Evolutionary conservation across 92 coral and sea anemone species (phyloP), one percentile per base, ranked within the genome.

Genomic region (Parazoanthus swiftii): DNA sequence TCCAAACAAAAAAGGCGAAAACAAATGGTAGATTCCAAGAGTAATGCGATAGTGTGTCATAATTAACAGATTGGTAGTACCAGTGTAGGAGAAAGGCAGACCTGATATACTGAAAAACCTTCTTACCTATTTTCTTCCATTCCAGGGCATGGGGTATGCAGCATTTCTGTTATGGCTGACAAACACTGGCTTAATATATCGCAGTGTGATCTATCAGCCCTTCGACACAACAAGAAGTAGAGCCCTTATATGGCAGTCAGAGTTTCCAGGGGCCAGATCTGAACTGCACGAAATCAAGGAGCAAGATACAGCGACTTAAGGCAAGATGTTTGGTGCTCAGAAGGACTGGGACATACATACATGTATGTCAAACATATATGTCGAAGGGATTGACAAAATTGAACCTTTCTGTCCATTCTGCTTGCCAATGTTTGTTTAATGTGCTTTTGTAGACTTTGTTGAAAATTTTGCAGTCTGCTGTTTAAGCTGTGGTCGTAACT

Each of bases 81-180:
- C 2, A 39, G 4, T 39, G 42, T 39, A 39, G 42, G 42, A 39
- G 4, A 39, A 39, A 39, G 42, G 42, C 42, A 39, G 4, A 39
- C 42, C 42, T 39, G 42, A 39, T 39, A 39, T 39, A 48, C 51
- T 48, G 11, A 48, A 48, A 8, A 73, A 73, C 0, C 77, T 33
- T 73, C 35, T 73, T n/a, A 4, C 8, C n/a, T 70, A 54, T 70
- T 50, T 84, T 1, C 14, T 71, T 84, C 37, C 39, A 2, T 48
- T 0, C 35, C 43, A 84, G 87, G 74, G 78, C 25, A 84, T 84
- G 78, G 87, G 87, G 36, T 84, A 84, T 29, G 74, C 68, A 21
- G 87, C 87, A 6, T 84, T 84, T 37, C 79, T 84, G 25, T 11
- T 84, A 56, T 84, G 87, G 87, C 35, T 84, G 74, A 84, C 87